Conservation (phyloP, 1,140 invertebrate genomes). For the Ptiloglossa arizonensis region DNA sequence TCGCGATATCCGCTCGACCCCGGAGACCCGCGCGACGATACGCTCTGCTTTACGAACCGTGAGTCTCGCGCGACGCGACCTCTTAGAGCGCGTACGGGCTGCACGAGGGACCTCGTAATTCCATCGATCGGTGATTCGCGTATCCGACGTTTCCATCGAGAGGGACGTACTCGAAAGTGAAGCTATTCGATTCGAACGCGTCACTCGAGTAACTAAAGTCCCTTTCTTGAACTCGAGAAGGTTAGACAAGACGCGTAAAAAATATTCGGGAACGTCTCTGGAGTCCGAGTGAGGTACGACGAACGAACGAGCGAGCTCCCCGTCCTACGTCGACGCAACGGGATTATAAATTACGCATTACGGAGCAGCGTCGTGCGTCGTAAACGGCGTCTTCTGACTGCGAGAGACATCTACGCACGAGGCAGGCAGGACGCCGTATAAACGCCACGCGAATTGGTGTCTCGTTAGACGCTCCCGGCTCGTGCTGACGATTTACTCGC, state of each 20-base stretch:
- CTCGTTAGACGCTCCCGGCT: constrained; percentile 51
- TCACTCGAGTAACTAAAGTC: too few species aligned
- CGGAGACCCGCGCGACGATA: constrained; percentile 26
- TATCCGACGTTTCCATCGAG: too few species aligned
- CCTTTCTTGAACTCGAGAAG: too few species aligned
- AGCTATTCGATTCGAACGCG: too few species aligned
- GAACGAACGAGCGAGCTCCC: neutral
- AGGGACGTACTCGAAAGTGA: too few species aligned
- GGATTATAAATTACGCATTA: constrained; percentile 66
- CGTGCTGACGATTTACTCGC: constrained; percentile 50
- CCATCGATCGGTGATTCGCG: too few species aligned
- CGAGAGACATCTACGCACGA: constrained; percentile 41
- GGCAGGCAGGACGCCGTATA: constrained; percentile 25
- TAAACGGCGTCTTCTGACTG: constrained; percentile 51
- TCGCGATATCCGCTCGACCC: constrained; percentile 46
- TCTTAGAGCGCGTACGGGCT: too few species aligned
- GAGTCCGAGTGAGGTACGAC: neutral
- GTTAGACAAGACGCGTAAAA: too few species aligned
- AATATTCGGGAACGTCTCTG: too few species aligned
- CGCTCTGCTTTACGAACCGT: constrained; percentile 46
- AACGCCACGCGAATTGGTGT: constrained; percentile 13
- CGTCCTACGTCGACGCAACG: constrained; percentile 1
- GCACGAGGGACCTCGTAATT: too few species aligned
- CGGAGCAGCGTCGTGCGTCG: constrained; percentile 20
- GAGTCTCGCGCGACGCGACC: too few species aligned